Evolutionary conservation across 2,113 vertebrate genomes (phyloP).

Genomic region (Arvicanthis niloticus): DNA sequence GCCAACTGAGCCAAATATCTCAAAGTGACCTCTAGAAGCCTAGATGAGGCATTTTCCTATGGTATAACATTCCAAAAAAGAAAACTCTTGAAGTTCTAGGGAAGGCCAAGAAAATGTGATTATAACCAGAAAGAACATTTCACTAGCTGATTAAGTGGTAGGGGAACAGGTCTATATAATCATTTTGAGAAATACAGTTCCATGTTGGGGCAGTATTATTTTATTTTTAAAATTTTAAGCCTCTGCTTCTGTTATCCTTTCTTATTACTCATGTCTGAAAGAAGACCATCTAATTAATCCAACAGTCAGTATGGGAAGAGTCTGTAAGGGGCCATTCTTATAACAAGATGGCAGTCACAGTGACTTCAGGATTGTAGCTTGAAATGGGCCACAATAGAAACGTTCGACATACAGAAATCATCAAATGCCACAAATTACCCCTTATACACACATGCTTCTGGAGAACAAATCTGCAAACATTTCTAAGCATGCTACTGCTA

Average conservation of each 20-base stretch:
- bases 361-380: neutral
- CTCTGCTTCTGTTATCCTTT: neutral
- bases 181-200: constrained; percentile 21
- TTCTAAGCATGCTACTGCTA: neutral
- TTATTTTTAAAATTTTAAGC: constrained; percentile 50
- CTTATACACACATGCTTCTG: neutral
- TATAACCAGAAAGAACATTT: neutral
- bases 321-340: constrained; percentile 17
- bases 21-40: neutral
- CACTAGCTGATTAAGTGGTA: constrained; percentile 2
- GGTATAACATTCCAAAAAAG: too few relatives aligned
- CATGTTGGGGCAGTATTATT: neutral
- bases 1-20: neutral
- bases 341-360: neutral
- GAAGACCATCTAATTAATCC: neutral
- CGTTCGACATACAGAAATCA: constrained; percentile 43
- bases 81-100: neutral
- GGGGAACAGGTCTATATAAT: neutral
- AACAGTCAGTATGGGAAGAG: neutral
- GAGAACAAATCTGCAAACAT: constrained; percentile 15
- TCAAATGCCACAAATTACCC: constrained; percentile 24
- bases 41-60: neutral
- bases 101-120: neutral
- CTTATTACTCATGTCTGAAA: constrained; percentile 10
- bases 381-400: constrained; percentile 15